These are phyloP conservation scores for Stratiolaelaps scimitus DNA, from an alignment of 1,140 invertebrate species.

Conservation along the genomic window DNA sequence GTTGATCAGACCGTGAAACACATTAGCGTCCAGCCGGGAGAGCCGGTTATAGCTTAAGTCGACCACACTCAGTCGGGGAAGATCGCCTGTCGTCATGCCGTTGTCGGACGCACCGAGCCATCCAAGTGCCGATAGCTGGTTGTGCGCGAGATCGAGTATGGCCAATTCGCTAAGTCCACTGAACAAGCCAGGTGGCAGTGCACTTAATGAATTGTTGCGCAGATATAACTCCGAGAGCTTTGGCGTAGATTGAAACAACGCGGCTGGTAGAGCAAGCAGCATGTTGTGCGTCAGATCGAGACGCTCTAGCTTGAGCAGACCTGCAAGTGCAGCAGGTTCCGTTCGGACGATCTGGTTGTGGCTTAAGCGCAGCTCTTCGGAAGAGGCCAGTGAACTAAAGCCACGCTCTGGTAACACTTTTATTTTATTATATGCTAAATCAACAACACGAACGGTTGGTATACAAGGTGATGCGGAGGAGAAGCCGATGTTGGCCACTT, in stretches of 20 bases:
- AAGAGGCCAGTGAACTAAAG: conserved; percentile 31
- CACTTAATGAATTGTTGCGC: conserved; percentile 67
- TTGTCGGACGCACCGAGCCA: conserved; percentile 49
- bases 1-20: conserved; percentile 64
- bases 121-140: conserved; percentile 62
- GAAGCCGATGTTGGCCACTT: conserved; percentile 58
- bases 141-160: conserved; percentile 50
- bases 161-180: conserved; percentile 61
- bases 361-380: conserved; percentile 54
- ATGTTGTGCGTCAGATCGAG: conserved; percentile 66
- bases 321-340: conserved; percentile 58
- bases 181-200: conserved; percentile 61
- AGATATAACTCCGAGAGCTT: conserved; percentile 45
- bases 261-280: conserved; percentile 58
- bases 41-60: conserved; percentile 73
- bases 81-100: conserved; percentile 62
- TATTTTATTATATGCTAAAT: conserved; percentile 59
- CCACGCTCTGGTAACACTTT: conserved; percentile 49
- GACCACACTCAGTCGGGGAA: conserved; percentile 68
- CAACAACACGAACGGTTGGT: conserved; percentile 44
- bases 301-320: conserved; percentile 53
- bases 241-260: conserved; percentile 56
- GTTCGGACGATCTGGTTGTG: conserved; percentile 69
- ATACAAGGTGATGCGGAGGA: conserved; percentile 37
- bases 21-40: conserved; percentile 60